Evolutionary conservation across 2,113 vertebrate genomes (phyloP), one percentile per base, ranked within the genome.

Genomic region (Apaloderma vittatum): DNA sequence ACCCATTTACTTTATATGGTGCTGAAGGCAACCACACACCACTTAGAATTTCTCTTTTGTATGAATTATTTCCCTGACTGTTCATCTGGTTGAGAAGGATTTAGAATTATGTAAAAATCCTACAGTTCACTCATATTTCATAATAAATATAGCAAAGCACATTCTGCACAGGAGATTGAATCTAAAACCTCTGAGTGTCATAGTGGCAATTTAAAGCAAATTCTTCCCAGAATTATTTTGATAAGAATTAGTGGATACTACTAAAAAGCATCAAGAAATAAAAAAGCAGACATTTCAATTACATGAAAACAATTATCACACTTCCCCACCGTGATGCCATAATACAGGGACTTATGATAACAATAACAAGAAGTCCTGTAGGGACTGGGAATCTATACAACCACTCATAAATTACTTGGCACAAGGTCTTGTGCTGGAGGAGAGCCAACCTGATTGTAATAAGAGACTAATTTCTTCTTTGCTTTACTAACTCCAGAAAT

Each of bases 381-480:
- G 65, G 82, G 78, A 92, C 13, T 52, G n/a, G 8, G 55, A 93
- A 45, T 82, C 72, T 72, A 80, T 91, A 65, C 96, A 90, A 55
- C 20, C 37, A 46, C 34, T 94, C 68, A 68, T 49, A 94, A 93
- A 94, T 87, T 86, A 63, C 61, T 95, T 97, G 97, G 94, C 90
- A 96, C 15, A 75, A 62, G 30, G 78, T 85, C 66, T 61, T 23
- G 43, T 49, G n/a, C 72, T 91, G 63, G 90, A 96, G 57, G 11
- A 94, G n/a, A 95, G 84, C 76, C 94, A 97, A 78, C 26, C 13
- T 74, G 36, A 61, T 23, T 48, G 55, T 46, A 79, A 93, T 90
- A 76, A 79, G 93, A 77, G 54, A 80, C 78, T 93, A 37, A 94
- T 91, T 97, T 96, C 71, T 83, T 79, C 57, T 79, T 77, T 67